These are phyloP conservation scores for Zoanthus solanderi DNA, from an alignment of 92 coral and sea anemone species.

Conservation along the genomic window DNA sequence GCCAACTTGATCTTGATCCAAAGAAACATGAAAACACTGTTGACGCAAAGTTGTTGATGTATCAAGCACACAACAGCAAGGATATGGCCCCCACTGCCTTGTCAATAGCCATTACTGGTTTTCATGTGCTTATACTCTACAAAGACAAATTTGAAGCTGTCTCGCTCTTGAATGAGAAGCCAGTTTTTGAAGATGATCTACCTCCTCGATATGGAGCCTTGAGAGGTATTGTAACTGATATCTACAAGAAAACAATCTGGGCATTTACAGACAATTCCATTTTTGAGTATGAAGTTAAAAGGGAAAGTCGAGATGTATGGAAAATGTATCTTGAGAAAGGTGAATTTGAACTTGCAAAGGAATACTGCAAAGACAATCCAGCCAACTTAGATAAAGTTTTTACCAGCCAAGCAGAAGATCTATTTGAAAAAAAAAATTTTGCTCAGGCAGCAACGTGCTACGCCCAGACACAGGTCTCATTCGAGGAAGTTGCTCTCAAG, in stretches of 20 bases:
- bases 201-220: conserved; percentile 94
- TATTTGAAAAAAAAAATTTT: conserved; percentile 83
- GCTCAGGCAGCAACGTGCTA: conserved; percentile 87
- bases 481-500: conserved; percentile 96
- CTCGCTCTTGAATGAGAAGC: conserved; percentile 90
- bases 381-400: conserved; percentile 92
- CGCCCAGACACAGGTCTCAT: conserved; percentile 94
- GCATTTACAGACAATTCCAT: conserved; percentile 83
- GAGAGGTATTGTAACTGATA: conserved; percentile 90
- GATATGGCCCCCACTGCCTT: conserved; percentile 70
- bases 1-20: conserved; percentile 82
- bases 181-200: conserved; percentile 91
- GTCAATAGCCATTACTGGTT: conserved; percentile 90
- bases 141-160: conserved; percentile 94
- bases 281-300: conserved; percentile 87
- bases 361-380: conserved; percentile 93
- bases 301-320: conserved; percentile 99
- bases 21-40: conserved; percentile 74
- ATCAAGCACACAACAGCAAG: conserved; percentile 72
- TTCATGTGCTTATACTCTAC: conserved; percentile 92
- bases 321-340: conserved; percentile 95
- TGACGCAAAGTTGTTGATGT: conserved; percentile 85
- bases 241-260: conserved; percentile 93
- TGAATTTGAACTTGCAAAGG: conserved; percentile 93
- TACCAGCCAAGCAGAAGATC: conserved; percentile 90